Evolutionary conservation across 2,888 invertebrate genomes (phyloP), one percentile per base, ranked within the genome.

Genomic region (Ditula angustiorana): DNA sequence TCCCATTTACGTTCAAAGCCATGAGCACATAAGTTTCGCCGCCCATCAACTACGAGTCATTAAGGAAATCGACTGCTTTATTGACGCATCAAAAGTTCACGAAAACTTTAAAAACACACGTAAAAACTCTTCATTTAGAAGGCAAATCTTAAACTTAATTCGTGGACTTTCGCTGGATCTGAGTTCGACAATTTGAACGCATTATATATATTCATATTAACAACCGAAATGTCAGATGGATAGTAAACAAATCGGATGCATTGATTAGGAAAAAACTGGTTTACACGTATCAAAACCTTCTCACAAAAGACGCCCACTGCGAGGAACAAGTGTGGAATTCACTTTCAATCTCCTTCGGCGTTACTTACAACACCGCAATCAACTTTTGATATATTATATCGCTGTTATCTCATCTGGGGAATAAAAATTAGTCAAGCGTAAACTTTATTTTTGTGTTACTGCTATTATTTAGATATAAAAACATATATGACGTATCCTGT

Each of bases 1-100:
- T 47, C 59, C 74, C 77, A 83, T 86, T 80, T 77, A 73, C 76
- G 76, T 72, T 75, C 70, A 71, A 76, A 74, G 73, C 77, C 73
- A 72, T 72, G 67, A 74, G 72, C 77, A 75, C 75, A 73, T 76
- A 71, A 50, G 58, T 46, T 46, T 46, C 16, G 21, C 16, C 26
- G n/a, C 63, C 44, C 58, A 46, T 63, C 50, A 58, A 41, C 33
- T 24, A 33, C 57, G 50, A 33, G 52, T 37, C 62, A 58, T 63
- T 63, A 58, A 44, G 62, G 62, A 58, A 63, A 58, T 63, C 41
- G 63, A 50, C 50, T 58, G 57, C 57, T 57, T 63, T 63, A 63
- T 57, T 19, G 33, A 63, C 8, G 10, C 41, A 57, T 57, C 41
- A 26, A 35, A 62, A 62, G 62, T 49, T 62, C 49, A 62, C 24